Conservation (phyloP, 2,797 vertebrate genomes). For the Columba guinea region DNA sequence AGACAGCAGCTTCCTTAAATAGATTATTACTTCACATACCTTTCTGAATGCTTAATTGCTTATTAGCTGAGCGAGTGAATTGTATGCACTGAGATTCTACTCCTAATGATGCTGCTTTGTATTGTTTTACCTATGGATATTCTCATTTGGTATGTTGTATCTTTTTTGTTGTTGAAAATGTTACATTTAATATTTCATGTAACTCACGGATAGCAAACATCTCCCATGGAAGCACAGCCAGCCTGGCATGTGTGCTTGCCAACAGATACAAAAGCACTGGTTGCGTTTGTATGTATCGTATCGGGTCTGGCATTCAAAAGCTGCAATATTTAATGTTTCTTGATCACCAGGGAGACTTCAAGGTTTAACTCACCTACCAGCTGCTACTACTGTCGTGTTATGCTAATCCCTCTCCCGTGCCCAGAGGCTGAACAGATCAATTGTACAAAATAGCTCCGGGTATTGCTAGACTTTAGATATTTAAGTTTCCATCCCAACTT, state of each 20-base stretch:
- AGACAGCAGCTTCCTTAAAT: background rate
- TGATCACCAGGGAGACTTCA: constrained; percentile 1
- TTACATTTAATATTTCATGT: background rate
- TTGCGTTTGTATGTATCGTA: background rate
- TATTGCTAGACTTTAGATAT: background rate
- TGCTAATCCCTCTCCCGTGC: background rate
- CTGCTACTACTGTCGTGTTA: background rate
- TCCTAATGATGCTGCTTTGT: constrained; percentile 9
- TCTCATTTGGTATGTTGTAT: background rate
- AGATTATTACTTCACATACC: background rate
- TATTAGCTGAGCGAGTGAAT: background rate
- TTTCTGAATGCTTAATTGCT: background rate
- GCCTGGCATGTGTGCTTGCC: background rate
- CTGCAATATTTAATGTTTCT: constrained; percentile 19
- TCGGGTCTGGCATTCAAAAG: constrained; percentile 8
- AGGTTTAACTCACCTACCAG: constrained; percentile 26
- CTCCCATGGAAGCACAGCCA: background rate
- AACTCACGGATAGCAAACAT: constrained; percentile 17
- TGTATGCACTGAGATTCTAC: background rate
- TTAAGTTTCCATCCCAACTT: background rate
- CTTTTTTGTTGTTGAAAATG: background rate
- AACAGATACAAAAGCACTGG: constrained; percentile 23
- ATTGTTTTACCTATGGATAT: constrained; percentile 16
- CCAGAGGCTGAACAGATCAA: background rate
- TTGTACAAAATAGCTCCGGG: background rate